Conservation (phyloP, 1,140 invertebrate genomes). For the Zaprionus vittiger region DNA sequence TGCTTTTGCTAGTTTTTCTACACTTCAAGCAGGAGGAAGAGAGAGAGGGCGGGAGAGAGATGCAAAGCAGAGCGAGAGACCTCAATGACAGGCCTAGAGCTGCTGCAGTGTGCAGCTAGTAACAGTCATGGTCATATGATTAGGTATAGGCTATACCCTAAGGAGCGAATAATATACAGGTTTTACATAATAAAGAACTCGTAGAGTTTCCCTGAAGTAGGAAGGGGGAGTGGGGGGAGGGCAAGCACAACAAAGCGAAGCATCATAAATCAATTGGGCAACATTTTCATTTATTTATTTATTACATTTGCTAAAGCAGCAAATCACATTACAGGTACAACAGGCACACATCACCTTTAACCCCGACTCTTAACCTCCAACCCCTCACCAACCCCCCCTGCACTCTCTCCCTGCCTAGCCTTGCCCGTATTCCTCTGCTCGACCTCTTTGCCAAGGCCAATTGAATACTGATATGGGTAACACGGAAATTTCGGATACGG, state of each 20-base stretch:
- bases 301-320: conserved; percentile 43
- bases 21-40: background rate
- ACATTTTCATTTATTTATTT: conserved; percentile 49
- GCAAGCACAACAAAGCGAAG: background rate
- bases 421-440: background rate
- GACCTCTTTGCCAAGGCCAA: conserved; percentile 23
- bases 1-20: background rate
- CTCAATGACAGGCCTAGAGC: background rate
- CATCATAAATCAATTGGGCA: conserved; percentile 46
- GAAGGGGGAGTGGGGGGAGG: background rate
- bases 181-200: background rate
- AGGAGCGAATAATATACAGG: background rate
- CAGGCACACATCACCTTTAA: background rate
- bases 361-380: background rate
- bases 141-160: background rate
- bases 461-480: conserved; percentile 42
- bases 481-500: conserved; percentile 33
- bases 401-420: background rate
- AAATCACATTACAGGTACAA: conserved; percentile 42
- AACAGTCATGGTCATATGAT: background rate
- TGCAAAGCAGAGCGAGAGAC: background rate
- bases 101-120: background rate
- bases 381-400: background rate
- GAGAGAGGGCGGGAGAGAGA: background rate
- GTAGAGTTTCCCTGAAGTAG: background rate